Percentiles rank a stretch among this genome's conserved stretches.
Evolutionary conservation across 2,113 vertebrate genomes (phyloP).

Genomic region (Triplophysa siluroides): DNA sequence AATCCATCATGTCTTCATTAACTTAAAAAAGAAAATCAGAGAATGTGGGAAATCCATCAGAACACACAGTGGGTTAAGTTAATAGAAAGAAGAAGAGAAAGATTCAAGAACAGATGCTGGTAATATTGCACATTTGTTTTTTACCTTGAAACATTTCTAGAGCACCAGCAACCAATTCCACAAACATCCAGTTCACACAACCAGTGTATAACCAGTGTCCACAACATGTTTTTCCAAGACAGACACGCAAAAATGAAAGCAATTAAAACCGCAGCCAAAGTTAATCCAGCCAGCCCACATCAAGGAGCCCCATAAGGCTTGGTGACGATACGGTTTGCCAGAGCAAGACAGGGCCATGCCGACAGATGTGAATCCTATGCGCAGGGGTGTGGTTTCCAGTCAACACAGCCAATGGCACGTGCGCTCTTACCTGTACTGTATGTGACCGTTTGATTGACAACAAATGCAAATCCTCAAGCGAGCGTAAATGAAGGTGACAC

Average conservation of each 20-base stretch:
- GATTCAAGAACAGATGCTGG: background rate
- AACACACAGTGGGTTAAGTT: background rate
- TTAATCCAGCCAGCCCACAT: background rate
- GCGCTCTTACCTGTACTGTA: conserved; percentile 57
- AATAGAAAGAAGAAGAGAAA: background rate
- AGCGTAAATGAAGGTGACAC: conserved; percentile 7
- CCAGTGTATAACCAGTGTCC: conserved; percentile 8
- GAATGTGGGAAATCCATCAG: conserved; percentile 13
- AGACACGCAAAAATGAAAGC: conserved; percentile 8
- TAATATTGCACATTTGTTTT: conserved; percentile 9
- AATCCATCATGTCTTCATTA: background rate
- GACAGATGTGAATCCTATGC: conserved; percentile 11
- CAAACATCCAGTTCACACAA: background rate
- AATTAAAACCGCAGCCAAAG: background rate
- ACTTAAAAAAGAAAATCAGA: background rate
- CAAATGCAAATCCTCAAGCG: background rate
- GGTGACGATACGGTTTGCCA: background rate
- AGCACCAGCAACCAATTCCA: background rate
- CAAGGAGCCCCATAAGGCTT: background rate
- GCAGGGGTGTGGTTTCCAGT: background rate
- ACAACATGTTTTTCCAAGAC: background rate
- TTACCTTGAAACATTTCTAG: conserved; percentile 8
- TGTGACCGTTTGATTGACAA: conserved; percentile 6
- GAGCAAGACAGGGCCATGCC: conserved; percentile 18
- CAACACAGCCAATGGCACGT: conserved; percentile 12